These are phyloP conservation scores for Cenopis cana DNA, from an alignment of 2,888 invertebrate species.

Conservation along the genomic window DNA sequence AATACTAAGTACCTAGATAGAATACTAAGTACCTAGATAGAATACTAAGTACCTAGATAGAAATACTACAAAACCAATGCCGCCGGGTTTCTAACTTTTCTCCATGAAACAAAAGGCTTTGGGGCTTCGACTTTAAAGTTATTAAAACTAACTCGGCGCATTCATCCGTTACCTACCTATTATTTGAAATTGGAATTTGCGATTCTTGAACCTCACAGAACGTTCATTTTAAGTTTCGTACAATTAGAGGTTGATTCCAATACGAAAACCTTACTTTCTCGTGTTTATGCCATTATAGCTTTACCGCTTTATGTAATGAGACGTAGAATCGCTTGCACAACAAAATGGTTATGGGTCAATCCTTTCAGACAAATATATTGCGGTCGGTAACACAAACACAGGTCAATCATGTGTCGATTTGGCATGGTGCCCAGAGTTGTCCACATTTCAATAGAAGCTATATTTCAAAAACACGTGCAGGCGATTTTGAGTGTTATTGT, in stretches of 20 bases:
- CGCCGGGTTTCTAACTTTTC: too few species aligned
- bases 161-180: too few species aligned
- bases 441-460: constrained; percentile 7
- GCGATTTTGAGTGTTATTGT: background rate
- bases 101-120: too few species aligned
- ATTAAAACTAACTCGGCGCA: too few species aligned
- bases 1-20: too few species aligned
- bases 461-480: background rate
- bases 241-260: background rate
- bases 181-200: background rate
- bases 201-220: background rate
- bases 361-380: constrained; percentile 3
- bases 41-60: too few species aligned
- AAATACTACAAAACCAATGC: too few species aligned
- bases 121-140: too few species aligned
- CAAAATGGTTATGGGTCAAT: constrained; percentile 6
- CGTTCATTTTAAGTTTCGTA: background rate
- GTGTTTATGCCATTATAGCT: background rate
- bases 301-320: background rate
- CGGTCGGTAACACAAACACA: constrained; percentile 11
- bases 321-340: background rate
- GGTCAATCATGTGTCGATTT: constrained; percentile 40
- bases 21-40: too few species aligned
- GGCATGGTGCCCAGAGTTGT: constrained; percentile 26
- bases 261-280: background rate